Base-by-base conservation (phyloP, 1,140 invertebrate genomes). In the Caerostris darwini region DNA sequence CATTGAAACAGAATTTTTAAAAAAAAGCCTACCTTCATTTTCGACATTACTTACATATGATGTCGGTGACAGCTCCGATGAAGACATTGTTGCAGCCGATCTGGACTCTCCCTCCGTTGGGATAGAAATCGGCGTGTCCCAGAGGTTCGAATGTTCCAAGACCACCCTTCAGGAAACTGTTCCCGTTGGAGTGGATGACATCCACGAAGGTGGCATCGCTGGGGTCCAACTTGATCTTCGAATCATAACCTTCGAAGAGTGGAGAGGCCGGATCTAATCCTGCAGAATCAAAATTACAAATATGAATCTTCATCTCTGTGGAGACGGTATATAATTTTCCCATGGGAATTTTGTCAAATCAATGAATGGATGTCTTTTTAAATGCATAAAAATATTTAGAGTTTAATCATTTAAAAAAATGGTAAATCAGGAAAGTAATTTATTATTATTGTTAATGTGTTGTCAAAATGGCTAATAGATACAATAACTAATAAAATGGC, bases 191-290 rank as follows among this genome's bases (percentile, higher is more conserved):
- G 95, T 98, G 98, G 95, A 98, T 98, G 64, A 98, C 98, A 95
- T 99, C 98, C 3, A 98, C 98, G 88, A 98, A 97, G 94, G 97
- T 96, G 3, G 98, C 98, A 95, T 99, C 98, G 0, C 97, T 97
- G 54, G 98, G 98, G 95, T 98, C 98, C 3, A 99, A 96, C 19
- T 98, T 96, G 2, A 98, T 97, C 94, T 98, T 97, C 5, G 97
- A 97, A 88, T 97, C 97, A 0, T 98, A 98, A 94, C 98, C 97
- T 95, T 98, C 97, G 96, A 99, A 99, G 95, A 99, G 97, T 0
- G 99, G 99, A 93, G 98, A 98, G 0, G 99, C 99, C 0, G 99
- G 98, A 96, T 99, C 99, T 95, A 99, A 95, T 89, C 98, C 98
- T 98, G 95, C 90, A 17, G 50, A 50, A 77, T 14, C 2, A 14